Evolutionary conservation across 2,113 vertebrate genomes (phyloP).

Genomic region (Myotis davidii): DNA sequence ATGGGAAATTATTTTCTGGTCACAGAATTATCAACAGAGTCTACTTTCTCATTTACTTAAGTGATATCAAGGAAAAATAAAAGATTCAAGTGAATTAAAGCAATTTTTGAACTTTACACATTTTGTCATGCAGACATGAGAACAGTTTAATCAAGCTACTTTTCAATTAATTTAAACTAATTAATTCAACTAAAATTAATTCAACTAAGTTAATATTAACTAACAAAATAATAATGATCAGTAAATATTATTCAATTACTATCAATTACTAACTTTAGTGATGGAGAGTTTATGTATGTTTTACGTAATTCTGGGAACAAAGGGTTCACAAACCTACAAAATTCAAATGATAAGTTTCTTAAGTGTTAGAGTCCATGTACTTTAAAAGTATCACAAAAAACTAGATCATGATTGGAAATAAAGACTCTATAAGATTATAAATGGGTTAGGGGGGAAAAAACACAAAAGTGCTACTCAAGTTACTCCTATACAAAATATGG

Average conservation of each 20-base stretch:
- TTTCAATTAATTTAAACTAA: neutral
- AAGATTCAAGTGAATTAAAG: neutral
- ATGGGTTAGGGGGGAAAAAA: neutral
- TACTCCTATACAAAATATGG: neutral
- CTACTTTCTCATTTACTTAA: conserved; percentile 45
- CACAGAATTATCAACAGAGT: conserved; percentile 13
- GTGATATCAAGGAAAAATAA: conserved; percentile 15
- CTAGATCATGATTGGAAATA: conserved; percentile 15
- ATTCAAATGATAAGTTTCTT: neutral
- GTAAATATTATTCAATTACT: neutral
- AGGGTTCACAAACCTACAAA: neutral
- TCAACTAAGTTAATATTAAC: neutral
- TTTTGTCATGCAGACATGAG: neutral
- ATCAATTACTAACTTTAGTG: neutral
- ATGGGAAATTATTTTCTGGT: conserved; percentile 26
- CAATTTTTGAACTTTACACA: conserved; percentile 44
- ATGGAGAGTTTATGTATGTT: neutral
- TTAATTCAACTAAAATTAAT: conserved; percentile 22
- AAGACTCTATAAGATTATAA: neutral
- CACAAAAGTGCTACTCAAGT: neutral
- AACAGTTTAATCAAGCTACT: neutral
- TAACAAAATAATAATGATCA: neutral
- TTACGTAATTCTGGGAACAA: conserved; percentile 21
- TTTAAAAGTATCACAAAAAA: conserved; percentile 19
- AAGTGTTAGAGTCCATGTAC: neutral